phyloP scores from a whole-genome alignment of 2,888 invertebrate species.

The Conus canariensis region DNA sequence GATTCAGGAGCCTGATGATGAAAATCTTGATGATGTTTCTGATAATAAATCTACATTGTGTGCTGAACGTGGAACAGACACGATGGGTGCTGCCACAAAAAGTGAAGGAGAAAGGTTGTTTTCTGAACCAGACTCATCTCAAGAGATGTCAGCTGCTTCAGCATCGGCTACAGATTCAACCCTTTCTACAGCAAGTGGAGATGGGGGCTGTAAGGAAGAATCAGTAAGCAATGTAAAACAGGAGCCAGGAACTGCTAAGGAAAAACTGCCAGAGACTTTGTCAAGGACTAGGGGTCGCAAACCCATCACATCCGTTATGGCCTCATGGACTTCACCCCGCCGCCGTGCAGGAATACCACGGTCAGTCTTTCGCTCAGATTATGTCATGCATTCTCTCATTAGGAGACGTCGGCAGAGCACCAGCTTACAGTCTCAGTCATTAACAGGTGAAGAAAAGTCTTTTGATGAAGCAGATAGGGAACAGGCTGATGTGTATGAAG shows the following conservation, averaged over 20 bases:
- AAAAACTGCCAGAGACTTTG: not conserved
- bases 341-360: constrained; percentile 36
- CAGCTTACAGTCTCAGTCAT: not conserved
- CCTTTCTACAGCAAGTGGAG: not conserved
- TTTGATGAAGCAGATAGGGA: constrained; percentile 36
- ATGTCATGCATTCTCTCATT: constrained; percentile 46
- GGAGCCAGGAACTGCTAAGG: not conserved
- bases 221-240: not conserved
- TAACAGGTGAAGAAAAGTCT: not conserved
- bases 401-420: constrained; percentile 33
- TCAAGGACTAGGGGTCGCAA: constrained; percentile 43
- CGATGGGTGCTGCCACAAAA: constrained; percentile 4
- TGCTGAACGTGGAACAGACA: not conserved
- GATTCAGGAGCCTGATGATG: constrained; percentile 36
- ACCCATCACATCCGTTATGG: constrained; percentile 48
- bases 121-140: not conserved
- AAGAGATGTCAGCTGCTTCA: constrained; percentile 15
- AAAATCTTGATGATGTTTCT: not conserved
- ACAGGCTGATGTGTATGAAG: constrained; percentile 17
- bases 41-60: not conserved
- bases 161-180: not conserved
- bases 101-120: not conserved
- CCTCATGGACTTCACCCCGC: constrained; percentile 42
- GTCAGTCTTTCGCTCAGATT: constrained; percentile 40
- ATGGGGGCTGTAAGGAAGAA: not conserved